These are phyloP conservation scores for Euzetes globulus DNA, from an alignment of 2,888 invertebrate species.

Conservation along the genomic window DNA sequence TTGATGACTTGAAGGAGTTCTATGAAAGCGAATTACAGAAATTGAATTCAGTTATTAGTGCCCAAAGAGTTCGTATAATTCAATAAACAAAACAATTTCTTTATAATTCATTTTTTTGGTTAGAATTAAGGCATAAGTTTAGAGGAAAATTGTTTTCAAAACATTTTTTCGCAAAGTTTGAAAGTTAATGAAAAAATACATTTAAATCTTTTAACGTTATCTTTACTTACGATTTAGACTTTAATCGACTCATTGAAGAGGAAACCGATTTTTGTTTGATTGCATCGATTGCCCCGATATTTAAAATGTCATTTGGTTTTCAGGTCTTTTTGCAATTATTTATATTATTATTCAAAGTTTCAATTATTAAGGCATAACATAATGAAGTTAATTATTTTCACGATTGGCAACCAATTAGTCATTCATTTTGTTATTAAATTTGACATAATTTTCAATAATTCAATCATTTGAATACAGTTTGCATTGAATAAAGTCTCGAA, in stretches of 20 bases:
- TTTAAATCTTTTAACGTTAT: neutral
- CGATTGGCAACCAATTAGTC: neutral
- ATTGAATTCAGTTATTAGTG: conserved; percentile 11
- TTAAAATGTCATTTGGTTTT: neutral
- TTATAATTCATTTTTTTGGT: neutral
- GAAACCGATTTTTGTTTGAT: conserved; percentile 14
- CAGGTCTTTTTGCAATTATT: neutral
- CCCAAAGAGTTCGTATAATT: conserved; percentile 4
- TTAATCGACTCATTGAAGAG: conserved; percentile 26
- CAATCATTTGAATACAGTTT: conserved; percentile 13
- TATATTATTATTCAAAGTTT: neutral
- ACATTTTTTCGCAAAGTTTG: neutral
- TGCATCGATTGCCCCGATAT: neutral
- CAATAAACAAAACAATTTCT: neutral
- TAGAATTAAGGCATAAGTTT: neutral
- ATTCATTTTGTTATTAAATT: neutral
- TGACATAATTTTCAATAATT: conserved; percentile 20
- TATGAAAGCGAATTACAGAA: neutral
- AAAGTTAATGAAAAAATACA: no score
- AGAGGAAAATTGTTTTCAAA: neutral
- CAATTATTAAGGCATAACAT: neutral
- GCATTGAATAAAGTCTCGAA: conserved; percentile 13
- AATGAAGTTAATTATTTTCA: neutral
- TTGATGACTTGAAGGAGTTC: neutral
- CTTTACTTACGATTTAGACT: neutral